Evolutionary conservation across 2,797 vertebrate genomes (phyloP).

Genomic region (Tapera naevia): DNA sequence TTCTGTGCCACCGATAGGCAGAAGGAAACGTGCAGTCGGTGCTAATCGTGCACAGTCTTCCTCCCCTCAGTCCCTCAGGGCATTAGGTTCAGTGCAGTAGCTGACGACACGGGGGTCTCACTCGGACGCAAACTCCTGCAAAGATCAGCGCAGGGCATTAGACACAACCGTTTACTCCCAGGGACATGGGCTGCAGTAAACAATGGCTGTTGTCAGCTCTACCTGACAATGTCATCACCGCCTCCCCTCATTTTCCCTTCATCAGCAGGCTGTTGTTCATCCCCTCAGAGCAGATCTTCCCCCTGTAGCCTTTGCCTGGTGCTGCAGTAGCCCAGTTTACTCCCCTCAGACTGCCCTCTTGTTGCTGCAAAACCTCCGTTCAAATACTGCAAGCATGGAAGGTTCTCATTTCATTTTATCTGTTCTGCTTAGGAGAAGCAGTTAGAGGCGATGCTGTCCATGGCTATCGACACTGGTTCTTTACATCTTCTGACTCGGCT

Average conservation of each 20-base stretch:
- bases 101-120: too few species aligned
- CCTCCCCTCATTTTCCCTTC: neutral
- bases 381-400: neutral
- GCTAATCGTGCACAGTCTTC: too few species aligned
- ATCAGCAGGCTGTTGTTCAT: neutral
- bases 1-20: too few species aligned
- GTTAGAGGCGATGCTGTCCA: constrained; percentile 89
- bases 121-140: too few species aligned
- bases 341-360: neutral
- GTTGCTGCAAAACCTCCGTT: neutral
- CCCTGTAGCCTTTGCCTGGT: neutral
- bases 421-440: constrained; percentile 87
- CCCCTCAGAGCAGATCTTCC: neutral
- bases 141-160: too few species aligned
- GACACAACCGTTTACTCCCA: too few species aligned
- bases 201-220: too few species aligned
- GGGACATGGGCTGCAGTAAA: too few species aligned
- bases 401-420: neutral
- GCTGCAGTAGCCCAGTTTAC: neutral
- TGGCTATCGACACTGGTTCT: constrained; percentile 91
- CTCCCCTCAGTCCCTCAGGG: too few species aligned
- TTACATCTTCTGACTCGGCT: constrained; percentile 89
- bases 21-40: too few species aligned
- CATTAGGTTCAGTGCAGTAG: too few species aligned
- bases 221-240: neutral